Percentiles rank a stretch among this genome's conserved stretches.
Evolutionary conservation across 2,888 invertebrate genomes (phyloP).

Genomic region (Folsomia candida): DNA sequence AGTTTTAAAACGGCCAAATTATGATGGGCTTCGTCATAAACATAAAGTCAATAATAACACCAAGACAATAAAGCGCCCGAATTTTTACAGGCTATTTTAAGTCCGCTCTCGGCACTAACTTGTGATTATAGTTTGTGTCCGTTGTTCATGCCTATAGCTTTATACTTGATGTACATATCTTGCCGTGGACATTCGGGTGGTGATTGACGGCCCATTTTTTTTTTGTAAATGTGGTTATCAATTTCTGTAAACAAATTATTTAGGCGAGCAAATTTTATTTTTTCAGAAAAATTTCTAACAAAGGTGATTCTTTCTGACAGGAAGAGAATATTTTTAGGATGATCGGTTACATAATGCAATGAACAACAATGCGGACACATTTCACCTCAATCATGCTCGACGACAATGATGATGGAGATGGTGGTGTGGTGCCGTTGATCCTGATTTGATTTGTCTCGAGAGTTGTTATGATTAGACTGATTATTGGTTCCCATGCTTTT

Average conservation of each 20-base stretch:
- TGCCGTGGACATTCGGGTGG: too few species aligned
- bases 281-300: too few species aligned
- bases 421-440: constrained; percentile 2
- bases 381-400: not conserved
- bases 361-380: too few species aligned
- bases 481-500: constrained; percentile 7
- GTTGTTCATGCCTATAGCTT: too few species aligned
- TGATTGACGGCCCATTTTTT: too few species aligned
- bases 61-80: not conserved
- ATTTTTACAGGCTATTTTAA: constrained; percentile 1
- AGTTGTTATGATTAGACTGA: constrained; percentile 3
- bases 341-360: too few species aligned
- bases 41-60: constrained; percentile 3
- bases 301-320: too few species aligned
- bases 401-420: not conserved
- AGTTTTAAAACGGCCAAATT: constrained; percentile 1
- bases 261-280: too few species aligned
- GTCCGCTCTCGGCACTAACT: not conserved
- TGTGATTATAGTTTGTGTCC: not conserved
- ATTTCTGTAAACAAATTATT: too few species aligned
- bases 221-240: too few species aligned
- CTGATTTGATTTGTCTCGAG: constrained; percentile 5
- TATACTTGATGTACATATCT: too few species aligned
- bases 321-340: too few species aligned
- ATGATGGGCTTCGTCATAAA: constrained; percentile 1